Percentiles rank a stretch among this genome's conserved stretches.
Conservation (phyloP, 2,113 vertebrate genomes). For the Vombatus ursinus region DNA sequence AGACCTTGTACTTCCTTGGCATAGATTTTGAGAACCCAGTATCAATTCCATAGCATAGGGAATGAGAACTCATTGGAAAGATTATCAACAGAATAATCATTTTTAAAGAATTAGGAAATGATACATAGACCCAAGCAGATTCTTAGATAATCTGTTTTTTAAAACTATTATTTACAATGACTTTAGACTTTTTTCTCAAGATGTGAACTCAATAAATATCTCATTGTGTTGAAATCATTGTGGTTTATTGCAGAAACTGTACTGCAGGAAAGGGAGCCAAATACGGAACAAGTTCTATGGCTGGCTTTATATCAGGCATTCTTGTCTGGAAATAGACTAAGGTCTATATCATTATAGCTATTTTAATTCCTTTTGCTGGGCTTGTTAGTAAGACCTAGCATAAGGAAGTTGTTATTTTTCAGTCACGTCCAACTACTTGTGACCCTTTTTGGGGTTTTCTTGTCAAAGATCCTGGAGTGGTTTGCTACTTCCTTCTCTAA, state of each 20-base stretch:
- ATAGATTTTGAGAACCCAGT: not conserved
- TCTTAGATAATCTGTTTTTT: not conserved
- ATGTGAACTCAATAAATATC: not conserved
- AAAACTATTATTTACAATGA: slow-evolving; percentile 13
- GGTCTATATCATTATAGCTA: not conserved
- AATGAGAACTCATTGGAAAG: not conserved
- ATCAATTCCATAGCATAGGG: not conserved
- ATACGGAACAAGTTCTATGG: not conserved
- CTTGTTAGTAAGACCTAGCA: slow-evolving; percentile 8
- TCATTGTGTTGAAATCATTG: slow-evolving; percentile 14
- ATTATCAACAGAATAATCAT: not conserved
- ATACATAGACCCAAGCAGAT: not conserved
- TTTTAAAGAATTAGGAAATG: not conserved
- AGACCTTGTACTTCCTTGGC: not conserved
- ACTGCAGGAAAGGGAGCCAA: not conserved
- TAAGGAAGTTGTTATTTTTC: too few species aligned
- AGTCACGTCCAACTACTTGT: too few species aligned
- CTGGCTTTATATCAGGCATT: not conserved
- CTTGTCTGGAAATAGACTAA: not conserved
- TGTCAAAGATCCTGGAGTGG: too few species aligned
- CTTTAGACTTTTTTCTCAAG: slow-evolving; percentile 20
- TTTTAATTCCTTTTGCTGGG: slow-evolving; percentile 6
- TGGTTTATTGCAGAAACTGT: slow-evolving; percentile 48
- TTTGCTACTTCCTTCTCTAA: too few species aligned
- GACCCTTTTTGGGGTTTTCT: too few species aligned